Base-by-base conservation (phyloP, 2,113 vertebrate species). In the Excalfactoria chinensis region DNA sequence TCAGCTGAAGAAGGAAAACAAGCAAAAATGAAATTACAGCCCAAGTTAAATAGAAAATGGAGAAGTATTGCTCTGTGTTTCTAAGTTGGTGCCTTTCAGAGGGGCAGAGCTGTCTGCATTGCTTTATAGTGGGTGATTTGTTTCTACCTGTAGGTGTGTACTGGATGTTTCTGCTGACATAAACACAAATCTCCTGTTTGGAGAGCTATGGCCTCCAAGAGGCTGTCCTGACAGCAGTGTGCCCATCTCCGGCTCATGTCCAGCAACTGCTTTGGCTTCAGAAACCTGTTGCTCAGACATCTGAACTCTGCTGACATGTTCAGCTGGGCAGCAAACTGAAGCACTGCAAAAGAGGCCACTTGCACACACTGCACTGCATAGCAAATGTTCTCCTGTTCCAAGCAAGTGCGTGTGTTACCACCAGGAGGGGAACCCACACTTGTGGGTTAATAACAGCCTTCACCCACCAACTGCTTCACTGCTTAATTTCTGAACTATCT, bases 21-120 rank as follows among this genome's bases (percentile, higher is more conserved):
- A 91, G 34, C 7, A 17, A 62, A 71, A 21, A 88, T 10, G 4
- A 73, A 51, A 73, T 51, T 48, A 66, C 30, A 62, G 21, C 66
- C 2, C 22, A n/a, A 70, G 21, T 34, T 49, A 58, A 82, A 68
- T n/a, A n/a, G 15, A 4, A 4, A 0, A 5, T 0, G 14, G 10
- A 2, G 2, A 58, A 60, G 8, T 9, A 35, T 17, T 41, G 10
- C 3, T 71, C 51, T 70, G 21, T n/a, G 11, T 22, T 51, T 13
- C 49, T 11, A 93, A 41, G n/a, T 77, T 86, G 70, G 21, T 55
- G 34, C 20, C 56, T 34, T 74, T 84, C 80, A 67, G 60, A 68
- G 41, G 0, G 2, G 41, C 34, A 74, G 56, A 70, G 55, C 53
- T 63, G 6, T 55, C 60, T 89, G 72, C 43, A 17, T 77, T 30